Conservation (phyloP, 2,888 invertebrate species). For the Anarsia innoxiella region DNA sequence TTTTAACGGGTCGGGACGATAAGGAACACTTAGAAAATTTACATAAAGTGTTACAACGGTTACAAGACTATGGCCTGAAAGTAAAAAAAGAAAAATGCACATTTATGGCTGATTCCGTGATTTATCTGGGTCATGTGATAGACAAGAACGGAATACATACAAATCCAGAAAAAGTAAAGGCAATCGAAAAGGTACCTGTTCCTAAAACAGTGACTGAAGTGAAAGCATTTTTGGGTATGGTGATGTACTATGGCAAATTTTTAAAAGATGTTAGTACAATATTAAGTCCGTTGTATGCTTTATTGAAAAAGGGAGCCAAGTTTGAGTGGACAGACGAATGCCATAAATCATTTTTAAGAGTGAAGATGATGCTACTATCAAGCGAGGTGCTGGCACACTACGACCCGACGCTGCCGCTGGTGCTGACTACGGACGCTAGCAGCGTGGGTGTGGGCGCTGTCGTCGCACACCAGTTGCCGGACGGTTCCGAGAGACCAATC, state of each 20-base stretch:
- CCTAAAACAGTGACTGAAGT: neutral
- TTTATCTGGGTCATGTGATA: neutral
- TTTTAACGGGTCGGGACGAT: constrained; percentile 13
- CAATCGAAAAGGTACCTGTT: neutral
- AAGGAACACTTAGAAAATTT: constrained; percentile 13
- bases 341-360: too few species aligned
- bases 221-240: neutral
- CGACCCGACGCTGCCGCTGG: too few species aligned
- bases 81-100: constrained; percentile 18
- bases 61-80: constrained; percentile 13
- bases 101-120: constrained; percentile 3
- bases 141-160: neutral
- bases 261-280: neutral
- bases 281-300: neutral
- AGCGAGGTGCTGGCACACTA: too few species aligned
- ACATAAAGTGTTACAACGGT: constrained; percentile 14
- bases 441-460: too few species aligned
- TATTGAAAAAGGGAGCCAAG: neutral
- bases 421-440: too few species aligned
- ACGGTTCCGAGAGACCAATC: too few species aligned
- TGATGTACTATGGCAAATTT: neutral
- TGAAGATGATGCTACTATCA: too few species aligned
- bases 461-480: too few species aligned
- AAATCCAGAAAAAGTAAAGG: neutral
- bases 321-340: too few species aligned